Conservation (phyloP, 92 coral and sea anemone genomes). For the Plumapathes pennacea region DNA sequence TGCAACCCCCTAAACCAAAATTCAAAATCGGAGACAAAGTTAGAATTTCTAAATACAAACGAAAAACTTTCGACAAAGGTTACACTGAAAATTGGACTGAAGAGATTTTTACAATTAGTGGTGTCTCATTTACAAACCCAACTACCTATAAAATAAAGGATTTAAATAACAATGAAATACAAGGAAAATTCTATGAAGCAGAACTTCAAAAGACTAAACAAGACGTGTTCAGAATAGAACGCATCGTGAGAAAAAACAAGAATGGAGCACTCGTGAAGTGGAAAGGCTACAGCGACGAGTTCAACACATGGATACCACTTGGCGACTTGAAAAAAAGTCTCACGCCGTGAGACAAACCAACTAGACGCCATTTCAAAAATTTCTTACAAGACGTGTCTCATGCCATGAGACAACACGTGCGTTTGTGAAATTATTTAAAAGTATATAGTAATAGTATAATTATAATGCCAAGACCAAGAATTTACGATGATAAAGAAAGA, state of each 20-base stretch:
- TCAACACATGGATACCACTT: slow-evolving; percentile 25
- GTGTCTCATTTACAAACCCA: slow-evolving; percentile 15
- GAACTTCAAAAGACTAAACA: slow-evolving; percentile 44
- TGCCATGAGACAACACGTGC: no score
- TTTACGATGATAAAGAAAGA: no score
- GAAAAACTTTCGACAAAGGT: slow-evolving; percentile 44
- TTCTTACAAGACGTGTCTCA: no score
- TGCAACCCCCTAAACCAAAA: slow-evolving; percentile 36
- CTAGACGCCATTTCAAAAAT: no score
- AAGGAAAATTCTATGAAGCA: slow-evolving; percentile 34
- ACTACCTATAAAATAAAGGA: slow-evolving; percentile 27
- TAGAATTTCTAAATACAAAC: slow-evolving; percentile 36
- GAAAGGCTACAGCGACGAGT: slow-evolving; percentile 21
- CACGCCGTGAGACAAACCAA: no score
- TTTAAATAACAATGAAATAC: slow-evolving; percentile 33
- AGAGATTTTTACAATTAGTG: slow-evolving; percentile 21
- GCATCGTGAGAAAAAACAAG: slow-evolving; percentile 34
- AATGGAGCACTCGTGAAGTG: slow-evolving; percentile 39
- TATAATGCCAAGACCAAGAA: no score
- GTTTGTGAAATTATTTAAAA: no score
- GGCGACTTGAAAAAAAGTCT: slow-evolving; percentile 7
- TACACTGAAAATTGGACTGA: slow-evolving; percentile 34
- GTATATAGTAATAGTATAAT: no score
- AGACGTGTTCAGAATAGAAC: slow-evolving; percentile 30
- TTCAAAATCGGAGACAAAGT: slow-evolving; percentile 50